Evolutionary conservation across 2,888 invertebrate genomes (phyloP), one percentile per base, ranked within the genome.

Genomic region (Helobdella robusta): DNA sequence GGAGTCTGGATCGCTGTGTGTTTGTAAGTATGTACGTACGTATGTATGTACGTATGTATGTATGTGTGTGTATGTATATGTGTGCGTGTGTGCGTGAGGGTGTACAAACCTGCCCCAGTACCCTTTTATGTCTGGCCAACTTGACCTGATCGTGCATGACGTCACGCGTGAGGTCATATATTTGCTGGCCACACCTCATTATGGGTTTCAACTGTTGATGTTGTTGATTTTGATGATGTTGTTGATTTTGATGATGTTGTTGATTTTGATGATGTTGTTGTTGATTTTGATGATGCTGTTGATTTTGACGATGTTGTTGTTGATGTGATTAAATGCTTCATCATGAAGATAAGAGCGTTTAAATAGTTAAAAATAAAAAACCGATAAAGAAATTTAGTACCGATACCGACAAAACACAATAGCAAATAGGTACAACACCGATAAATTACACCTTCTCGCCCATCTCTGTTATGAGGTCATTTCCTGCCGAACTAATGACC

Each of bases 401-500:
- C 11, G n/a, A n/a, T n/a, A n/a, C n/a, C n/a, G n/a, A n/a, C n/a
- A n/a, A n/a, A n/a, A n/a, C n/a, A n/a, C 32, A 25, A 54, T 54
- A 30, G n/a, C 4, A 25, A 54, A 54, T 54, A 28, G 25, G 32
- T 54, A 11, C 3, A 18, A 50, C 5, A 50, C 25, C 50, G 25
- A 18, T 23, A 5, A 15, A 40, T 40, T 40, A n/a, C 30, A 54
- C 54, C 54, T 32, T 54, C 30, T 28, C 32, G 28, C 28, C 28
- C 15, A 71, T 70, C 61, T 76, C 74, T 52, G 75, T 70, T 61
- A 75, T 75, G 5, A 76, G 68, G 2, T 68, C 48, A 44, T 69
- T 70, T 2, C 76, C 76, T 6, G 68, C 63, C 6, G 73, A 75
- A 18, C 67, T 66, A 44, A 70, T 68, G 2, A 75, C 70, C 32